Conservation (phyloP, 2,797 vertebrate species). For the Sibirionetta formosa region DNA sequence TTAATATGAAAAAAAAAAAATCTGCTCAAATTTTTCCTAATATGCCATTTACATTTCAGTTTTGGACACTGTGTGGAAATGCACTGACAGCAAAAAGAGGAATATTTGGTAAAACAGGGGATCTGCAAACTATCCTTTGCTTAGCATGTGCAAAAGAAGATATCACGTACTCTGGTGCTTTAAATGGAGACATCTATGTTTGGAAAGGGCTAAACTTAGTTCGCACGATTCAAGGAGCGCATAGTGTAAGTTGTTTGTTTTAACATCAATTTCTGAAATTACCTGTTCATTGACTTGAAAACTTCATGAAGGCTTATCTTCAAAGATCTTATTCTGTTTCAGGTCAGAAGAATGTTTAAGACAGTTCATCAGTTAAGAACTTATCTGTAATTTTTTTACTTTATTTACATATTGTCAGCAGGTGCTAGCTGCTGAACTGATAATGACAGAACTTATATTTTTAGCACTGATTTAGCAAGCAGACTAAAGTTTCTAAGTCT, state of each 20-base stretch:
- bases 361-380: neutral
- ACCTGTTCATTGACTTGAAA: neutral
- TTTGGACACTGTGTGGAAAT: constrained; percentile 96
- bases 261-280: neutral
- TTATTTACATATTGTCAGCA: neutral
- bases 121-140: constrained; percentile 97
- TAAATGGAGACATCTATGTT: constrained; percentile 96
- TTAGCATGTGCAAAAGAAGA: constrained; percentile 93
- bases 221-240: constrained; percentile 93
- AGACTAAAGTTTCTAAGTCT: neutral
- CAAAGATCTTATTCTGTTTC: neutral
- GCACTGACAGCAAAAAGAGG: constrained; percentile 94
- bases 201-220: constrained; percentile 93
- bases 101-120: constrained; percentile 95
- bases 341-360: neutral
- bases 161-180: constrained; percentile 94
- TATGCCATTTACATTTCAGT: constrained; percentile 80
- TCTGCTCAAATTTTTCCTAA: neutral
- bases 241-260: constrained; percentile 86
- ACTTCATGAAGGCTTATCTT: neutral
- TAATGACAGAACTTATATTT: neutral
- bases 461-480: neutral
- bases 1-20: neutral
- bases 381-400: neutral
- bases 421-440: neutral